A percentile compares a stretch with the other conserved stretches of the same genome.
Conservation (phyloP, 1,140 invertebrate genomes). For the Drosophila setifemur region DNA sequence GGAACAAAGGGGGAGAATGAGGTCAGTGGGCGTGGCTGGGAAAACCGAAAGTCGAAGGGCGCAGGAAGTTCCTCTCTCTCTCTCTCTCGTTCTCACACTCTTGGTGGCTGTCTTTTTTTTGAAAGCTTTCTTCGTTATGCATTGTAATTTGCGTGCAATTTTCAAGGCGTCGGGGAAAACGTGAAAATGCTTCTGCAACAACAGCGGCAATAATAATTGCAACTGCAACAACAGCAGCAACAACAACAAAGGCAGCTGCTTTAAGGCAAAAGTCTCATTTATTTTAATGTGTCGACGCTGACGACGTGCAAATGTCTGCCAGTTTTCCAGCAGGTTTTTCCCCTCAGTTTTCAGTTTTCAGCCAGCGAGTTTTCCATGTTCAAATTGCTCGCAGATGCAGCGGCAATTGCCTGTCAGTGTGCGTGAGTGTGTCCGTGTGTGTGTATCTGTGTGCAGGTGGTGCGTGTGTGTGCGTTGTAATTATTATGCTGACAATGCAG, state of each 20-base stretch:
- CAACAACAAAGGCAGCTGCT: conserved; percentile 43
- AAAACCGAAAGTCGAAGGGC: conserved; percentile 20
- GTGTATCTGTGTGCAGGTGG: background rate
- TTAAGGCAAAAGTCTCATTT: conserved; percentile 75
- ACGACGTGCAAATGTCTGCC: conserved; percentile 77
- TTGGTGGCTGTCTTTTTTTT: background rate
- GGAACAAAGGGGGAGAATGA: conserved; percentile 10
- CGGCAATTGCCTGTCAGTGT: conserved; percentile 22
- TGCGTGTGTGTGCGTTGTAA: conserved; percentile 45
- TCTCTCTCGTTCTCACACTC: conserved; percentile 25
- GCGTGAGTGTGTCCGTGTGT: background rate
- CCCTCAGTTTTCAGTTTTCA: conserved; percentile 21
- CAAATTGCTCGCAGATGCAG: conserved; percentile 63
- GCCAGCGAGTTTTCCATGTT: conserved; percentile 8
- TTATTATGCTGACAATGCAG: conserved; percentile 74
- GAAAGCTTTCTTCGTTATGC: conserved; percentile 54
- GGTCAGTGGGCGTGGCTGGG: conserved; percentile 7
- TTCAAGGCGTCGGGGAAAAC: conserved; percentile 57
- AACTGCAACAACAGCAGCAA: conserved; percentile 20
- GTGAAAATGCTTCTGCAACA: conserved; percentile 59
- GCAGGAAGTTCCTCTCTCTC: background rate
- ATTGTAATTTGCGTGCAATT: conserved; percentile 78
- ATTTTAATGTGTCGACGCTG: conserved; percentile 77
- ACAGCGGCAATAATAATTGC: conserved; percentile 27
- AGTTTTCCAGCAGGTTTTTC: conserved; percentile 65